A percentile compares a stretch with the other conserved stretches of the same genome.
phyloP scores from a whole-genome alignment of 2,888 invertebrate species.

The Lydus trimaculatus region DNA sequence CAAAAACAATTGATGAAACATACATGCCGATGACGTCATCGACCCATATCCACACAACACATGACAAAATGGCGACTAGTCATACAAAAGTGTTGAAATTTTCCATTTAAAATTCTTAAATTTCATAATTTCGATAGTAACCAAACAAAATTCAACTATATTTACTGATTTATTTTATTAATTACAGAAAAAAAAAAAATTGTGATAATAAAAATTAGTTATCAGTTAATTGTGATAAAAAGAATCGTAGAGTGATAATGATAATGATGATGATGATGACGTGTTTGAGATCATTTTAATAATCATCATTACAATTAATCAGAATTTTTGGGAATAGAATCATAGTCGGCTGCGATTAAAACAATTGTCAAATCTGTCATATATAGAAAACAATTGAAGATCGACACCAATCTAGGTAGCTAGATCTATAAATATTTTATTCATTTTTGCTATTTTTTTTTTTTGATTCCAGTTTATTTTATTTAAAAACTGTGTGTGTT shows the following conservation, averaged over 20 bases:
- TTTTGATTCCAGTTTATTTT: not conserved
- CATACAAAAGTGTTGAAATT: not conserved
- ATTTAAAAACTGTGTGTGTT: too few relatives aligned
- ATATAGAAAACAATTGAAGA: not conserved
- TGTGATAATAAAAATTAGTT: not conserved
- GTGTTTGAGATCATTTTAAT: not conserved
- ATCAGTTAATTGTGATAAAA: not conserved
- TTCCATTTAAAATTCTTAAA: not conserved
- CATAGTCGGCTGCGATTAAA: not conserved
- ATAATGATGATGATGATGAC: not conserved
- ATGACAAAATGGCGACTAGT: not conserved
- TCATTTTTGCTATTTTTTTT: not conserved
- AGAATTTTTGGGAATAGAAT: not conserved
- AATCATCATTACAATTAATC: too few relatives aligned
- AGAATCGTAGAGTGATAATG: not conserved
- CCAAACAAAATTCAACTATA: too few relatives aligned
- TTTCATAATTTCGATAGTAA: not conserved
- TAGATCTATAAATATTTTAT: constrained; percentile 2
- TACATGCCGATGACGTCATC: not conserved
- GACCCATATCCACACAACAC: too few relatives aligned
- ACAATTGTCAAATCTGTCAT: not conserved
- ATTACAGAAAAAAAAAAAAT: too few relatives aligned
- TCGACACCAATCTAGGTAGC: not conserved
- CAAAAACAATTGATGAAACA: not conserved
- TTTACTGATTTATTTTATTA: too few relatives aligned